Evolutionary conservation across 2,888 invertebrate genomes (phyloP).

Genomic region (Mylabris sibirica): DNA sequence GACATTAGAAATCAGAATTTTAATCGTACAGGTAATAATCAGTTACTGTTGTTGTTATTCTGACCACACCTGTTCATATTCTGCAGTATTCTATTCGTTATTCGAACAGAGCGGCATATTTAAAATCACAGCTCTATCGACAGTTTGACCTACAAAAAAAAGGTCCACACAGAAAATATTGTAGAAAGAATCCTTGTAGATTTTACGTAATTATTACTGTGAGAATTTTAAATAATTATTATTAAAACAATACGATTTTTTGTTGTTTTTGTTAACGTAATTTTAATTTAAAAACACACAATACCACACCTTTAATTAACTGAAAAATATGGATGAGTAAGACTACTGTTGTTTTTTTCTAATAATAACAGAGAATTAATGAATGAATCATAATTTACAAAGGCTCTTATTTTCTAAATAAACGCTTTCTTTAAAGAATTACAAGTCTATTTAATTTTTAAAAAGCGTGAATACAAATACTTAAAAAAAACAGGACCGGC

Average conservation of each 20-base stretch:
- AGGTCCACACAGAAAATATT: not conserved
- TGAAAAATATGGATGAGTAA: not conserved
- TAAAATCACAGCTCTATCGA: not conserved
- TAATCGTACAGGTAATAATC: conserved; percentile 18
- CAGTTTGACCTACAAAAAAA: conserved; percentile 17
- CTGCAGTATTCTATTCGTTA: not conserved
- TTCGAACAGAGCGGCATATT: conserved; percentile 30
- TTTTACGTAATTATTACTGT: not conserved
- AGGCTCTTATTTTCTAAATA: not conserved
- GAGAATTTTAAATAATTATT: not conserved
- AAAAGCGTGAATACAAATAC: not conserved
- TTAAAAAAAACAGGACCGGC: no score
- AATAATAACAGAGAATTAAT: not conserved
- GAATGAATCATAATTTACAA: not conserved
- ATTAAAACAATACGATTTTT: not conserved
- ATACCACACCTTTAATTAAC: conserved; percentile 5
- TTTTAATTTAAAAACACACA: not conserved
- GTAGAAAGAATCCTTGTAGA: not conserved
- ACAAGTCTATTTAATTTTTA: not conserved
- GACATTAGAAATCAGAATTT: conserved; percentile 30
- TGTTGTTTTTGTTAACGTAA: not conserved
- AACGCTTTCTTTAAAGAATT: not conserved
- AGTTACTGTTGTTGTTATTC: conserved; percentile 18
- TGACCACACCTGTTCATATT: conserved; percentile 34
- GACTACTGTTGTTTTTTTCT: not conserved